Percentiles rank a stretch among this genome's conserved stretches.
phyloP scores from a whole-genome alignment of 2,113 vertebrate species.

The Colinus virginianus region DNA sequence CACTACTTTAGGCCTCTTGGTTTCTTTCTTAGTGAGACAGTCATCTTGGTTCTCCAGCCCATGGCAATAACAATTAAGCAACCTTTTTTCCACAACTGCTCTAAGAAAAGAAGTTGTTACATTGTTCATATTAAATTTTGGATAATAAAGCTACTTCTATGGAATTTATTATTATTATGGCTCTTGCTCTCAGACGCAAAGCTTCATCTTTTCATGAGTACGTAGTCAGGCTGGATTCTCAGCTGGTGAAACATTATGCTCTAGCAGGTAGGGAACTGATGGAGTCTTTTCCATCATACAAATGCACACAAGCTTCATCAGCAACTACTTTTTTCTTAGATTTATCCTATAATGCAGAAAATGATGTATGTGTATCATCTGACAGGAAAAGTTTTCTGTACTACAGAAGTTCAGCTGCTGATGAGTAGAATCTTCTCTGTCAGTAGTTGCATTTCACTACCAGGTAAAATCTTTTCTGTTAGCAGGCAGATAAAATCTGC shows the following conservation, averaged over 20 bases:
- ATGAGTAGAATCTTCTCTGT: slow-evolving; percentile 32
- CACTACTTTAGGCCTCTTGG: not conserved
- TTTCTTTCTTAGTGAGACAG: not conserved
- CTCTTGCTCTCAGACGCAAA: not conserved
- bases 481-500: slow-evolving; percentile 40
- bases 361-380: not conserved
- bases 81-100: not conserved
- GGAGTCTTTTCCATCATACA: not conserved
- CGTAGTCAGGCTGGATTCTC: accelerated
- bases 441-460: slow-evolving; percentile 41
- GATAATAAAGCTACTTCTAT: not conserved
- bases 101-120: not conserved
- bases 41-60: not conserved
- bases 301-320: not conserved
- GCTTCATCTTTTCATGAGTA: not conserved
- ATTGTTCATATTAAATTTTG: not conserved
- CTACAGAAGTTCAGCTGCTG: slow-evolving; percentile 1
- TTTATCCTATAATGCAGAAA: slow-evolving; percentile 1
- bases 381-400: slow-evolving; percentile 37
- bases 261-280: not conserved
- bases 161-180: not conserved
- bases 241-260: not conserved
- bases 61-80: not conserved
- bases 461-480: slow-evolving; percentile 38
- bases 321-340: not conserved